Conservation (phyloP, 2,113 vertebrate species). For the Proterorhinus semilunaris region DNA sequence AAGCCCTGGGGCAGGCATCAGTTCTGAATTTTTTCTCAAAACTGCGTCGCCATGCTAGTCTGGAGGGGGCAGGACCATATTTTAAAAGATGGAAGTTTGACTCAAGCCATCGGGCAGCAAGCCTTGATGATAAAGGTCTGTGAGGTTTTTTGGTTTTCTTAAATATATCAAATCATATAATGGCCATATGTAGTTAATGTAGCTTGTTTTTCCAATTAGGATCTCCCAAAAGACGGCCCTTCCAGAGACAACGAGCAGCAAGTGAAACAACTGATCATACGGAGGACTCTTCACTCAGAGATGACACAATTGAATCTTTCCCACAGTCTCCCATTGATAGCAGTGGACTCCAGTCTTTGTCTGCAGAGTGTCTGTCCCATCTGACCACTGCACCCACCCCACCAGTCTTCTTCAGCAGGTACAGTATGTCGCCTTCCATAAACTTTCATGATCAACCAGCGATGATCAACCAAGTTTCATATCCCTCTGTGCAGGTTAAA, state of each 20-base stretch:
- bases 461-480: background rate
- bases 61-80: constrained; percentile 91
- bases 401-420: constrained; percentile 87
- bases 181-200: background rate
- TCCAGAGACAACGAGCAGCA: constrained; percentile 93
- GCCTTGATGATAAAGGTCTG: constrained; percentile 92
- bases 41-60: constrained; percentile 89
- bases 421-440: constrained; percentile 22
- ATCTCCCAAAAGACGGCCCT: constrained; percentile 88
- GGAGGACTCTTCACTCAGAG: constrained; percentile 72
- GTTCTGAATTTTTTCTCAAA: constrained; percentile 89
- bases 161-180: background rate
- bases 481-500: constrained; percentile 79
- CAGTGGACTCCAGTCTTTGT: constrained; percentile 72
- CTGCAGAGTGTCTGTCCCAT: constrained; percentile 77
- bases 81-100: constrained; percentile 93
- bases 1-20: constrained; percentile 68
- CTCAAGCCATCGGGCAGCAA: constrained; percentile 87
- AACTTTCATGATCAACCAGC: background rate
- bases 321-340: constrained; percentile 67
- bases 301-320: constrained; percentile 77
- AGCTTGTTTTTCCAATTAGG: constrained; percentile 63
- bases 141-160: background rate
- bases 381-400: constrained; percentile 65
- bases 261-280: constrained; percentile 93